These are phyloP conservation scores for Lagocephalus sceleratus DNA, from an alignment of 2,797 vertebrate species.

Conservation along the genomic window DNA sequence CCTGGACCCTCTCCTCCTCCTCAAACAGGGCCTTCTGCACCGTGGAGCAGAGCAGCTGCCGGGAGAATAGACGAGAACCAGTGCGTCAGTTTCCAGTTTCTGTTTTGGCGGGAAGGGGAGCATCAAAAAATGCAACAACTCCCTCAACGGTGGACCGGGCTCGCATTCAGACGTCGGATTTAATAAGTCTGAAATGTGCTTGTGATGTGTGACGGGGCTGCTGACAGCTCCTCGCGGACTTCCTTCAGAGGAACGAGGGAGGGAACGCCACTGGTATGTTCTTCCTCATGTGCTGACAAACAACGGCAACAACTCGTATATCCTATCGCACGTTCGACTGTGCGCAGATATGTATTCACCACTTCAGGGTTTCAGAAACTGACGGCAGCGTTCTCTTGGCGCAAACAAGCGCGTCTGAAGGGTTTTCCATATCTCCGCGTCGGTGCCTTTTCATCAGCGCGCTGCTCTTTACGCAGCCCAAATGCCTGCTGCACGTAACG, in stretches of 20 bases:
- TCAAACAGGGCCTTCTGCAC: constrained; percentile 84
- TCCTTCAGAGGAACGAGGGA: constrained; percentile 24
- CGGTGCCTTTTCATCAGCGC: no score
- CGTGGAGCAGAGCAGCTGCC: constrained; percentile 79
- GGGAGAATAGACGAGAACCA: not conserved
- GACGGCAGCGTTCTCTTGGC: no score
- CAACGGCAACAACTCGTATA: constrained; percentile 34
- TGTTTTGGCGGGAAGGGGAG: no score
- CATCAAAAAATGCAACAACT: no score
- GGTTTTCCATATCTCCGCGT: no score
- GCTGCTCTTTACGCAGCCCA: not conserved
- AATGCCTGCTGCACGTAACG: no score
- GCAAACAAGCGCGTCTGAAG: no score
- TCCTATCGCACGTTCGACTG: no score
- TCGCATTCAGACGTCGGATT: constrained; percentile 7
- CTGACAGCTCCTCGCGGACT: no score
- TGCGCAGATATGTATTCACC: constrained; percentile 27
- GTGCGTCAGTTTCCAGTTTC: not conserved
- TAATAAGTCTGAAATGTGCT: no score
- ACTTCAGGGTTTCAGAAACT: not conserved
- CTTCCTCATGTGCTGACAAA: constrained; percentile 15
- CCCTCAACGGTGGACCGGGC: no score
- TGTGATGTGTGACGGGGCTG: no score
- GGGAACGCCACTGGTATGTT: constrained; percentile 24
- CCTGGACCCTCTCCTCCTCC: constrained; percentile 81